Percentiles rank a stretch among this genome's conserved stretches.
These are phyloP conservation scores for Lasioglossum leucozonium DNA, from an alignment of 2,888 invertebrate genomes.

Conservation along the genomic window DNA sequence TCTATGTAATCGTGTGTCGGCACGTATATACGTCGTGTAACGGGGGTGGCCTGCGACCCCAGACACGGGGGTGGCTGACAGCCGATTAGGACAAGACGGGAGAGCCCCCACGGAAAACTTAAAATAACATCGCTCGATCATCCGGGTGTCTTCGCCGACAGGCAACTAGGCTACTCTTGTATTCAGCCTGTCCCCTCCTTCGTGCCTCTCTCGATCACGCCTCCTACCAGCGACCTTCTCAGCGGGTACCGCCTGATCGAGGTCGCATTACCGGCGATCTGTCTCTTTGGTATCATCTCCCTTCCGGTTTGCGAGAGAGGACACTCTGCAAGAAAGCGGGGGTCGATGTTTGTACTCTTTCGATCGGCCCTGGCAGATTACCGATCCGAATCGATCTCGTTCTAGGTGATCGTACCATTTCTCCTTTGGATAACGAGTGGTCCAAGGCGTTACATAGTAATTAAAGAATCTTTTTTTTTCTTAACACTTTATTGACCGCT, in stretches of 20 bases:
- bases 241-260: conserved; percentile 47
- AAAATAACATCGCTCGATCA: conserved; percentile 84
- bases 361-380: neutral
- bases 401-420: neutral
- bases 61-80: conserved; percentile 77
- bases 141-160: conserved; percentile 80
- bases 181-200: conserved; percentile 71
- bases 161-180: conserved; percentile 75
- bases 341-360: neutral
- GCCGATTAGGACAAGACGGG: conserved; percentile 83
- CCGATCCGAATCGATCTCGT: neutral
- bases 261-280: conserved; percentile 57
- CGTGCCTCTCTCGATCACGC: neutral
- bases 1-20: conserved; percentile 57
- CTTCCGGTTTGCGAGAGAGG: conserved; percentile 32
- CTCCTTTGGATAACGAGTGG: neutral
- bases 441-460: neutral
- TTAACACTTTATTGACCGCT: no score
- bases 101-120: conserved; percentile 84
- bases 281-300: conserved; percentile 43
- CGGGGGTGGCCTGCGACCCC: conserved; percentile 70
- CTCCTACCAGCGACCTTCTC: conserved; percentile 42
- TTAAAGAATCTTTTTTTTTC: no score
- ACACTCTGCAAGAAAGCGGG: neutral
- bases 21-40: conserved; percentile 62